A percentile compares a stretch with the other conserved stretches of the same genome.
These are phyloP conservation scores for Rhabdornis inornatus DNA, from an alignment of 2,113 vertebrate genomes.

Conservation along the genomic window DNA sequence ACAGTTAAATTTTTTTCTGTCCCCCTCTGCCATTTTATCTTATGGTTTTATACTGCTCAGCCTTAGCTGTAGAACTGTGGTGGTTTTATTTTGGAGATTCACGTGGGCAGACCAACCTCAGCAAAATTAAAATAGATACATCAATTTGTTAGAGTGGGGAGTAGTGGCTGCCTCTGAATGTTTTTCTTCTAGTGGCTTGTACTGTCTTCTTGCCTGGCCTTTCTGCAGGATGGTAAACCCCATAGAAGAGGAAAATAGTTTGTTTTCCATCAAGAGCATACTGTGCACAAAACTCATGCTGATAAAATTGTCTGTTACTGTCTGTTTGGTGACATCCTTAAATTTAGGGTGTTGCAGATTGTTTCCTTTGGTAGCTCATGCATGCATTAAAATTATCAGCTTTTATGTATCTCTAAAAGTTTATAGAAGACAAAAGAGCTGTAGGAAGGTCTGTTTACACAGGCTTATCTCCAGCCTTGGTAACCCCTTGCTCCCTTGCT, in stretches of 20 bases:
- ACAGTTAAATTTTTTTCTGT: neutral
- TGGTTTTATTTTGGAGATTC: neutral
- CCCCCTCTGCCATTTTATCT: neutral
- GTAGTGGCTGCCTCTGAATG: neutral
- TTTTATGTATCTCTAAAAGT: neutral
- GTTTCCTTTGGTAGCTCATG: neutral
- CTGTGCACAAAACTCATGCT: accelerated
- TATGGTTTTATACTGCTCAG: neutral
- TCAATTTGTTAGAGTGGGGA: neutral
- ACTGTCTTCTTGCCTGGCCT: neutral
- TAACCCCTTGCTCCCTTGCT: accelerated
- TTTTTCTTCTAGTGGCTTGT: neutral
- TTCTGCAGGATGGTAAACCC: neutral
- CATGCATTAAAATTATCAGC: neutral
- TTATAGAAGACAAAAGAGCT: neutral
- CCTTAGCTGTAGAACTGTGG: neutral
- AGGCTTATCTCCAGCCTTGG: neutral
- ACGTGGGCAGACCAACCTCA: neutral
- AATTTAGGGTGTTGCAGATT: neutral
- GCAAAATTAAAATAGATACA: neutral
- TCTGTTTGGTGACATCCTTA: neutral
- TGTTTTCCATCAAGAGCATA: neutral
- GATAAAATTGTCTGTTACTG: neutral
- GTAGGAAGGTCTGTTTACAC: neutral
- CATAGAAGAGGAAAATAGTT: neutral